Base-by-base conservation (phyloP, 1,140 invertebrate species). In the Medauroidea extradentata region DNA sequence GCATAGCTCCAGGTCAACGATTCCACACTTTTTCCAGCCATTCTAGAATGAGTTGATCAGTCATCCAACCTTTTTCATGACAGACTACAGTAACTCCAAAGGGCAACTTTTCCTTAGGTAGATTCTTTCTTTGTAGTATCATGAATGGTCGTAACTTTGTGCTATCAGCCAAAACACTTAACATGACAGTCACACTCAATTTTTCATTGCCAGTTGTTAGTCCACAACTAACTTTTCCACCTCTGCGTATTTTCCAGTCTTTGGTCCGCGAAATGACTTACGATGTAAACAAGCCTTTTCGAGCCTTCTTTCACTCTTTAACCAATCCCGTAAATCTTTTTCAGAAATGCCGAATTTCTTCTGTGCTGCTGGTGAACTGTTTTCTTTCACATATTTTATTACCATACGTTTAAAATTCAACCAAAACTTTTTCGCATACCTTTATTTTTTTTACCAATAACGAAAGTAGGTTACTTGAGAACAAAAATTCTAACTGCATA, bases 61-160 rank as follows among this genome's bases (percentile, higher is more conserved):
- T 38, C 57, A 62, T 62, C 60, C 57, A 62, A n/a, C 60, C 25
- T 41, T 59, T 60, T 21, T 60, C 53, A n/a, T 60, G 55, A 24
- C 34, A 39, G 39, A 52, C 52, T 19, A 60, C 51, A 25, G 44
- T 34, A 21, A 59, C 46, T 29, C 42, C 42, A 16, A 5, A 9
- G 14, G 56, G 60, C 14, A 60, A 27, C 1, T 16, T 46, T 14
- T 59, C 58, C 41, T 60, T 61, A n/a, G 57, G 60, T 11, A 46
- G 9, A 59, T 16, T 24, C 27, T 61, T 61, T 19, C 56, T 23
- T 46, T 59, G 50, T 1, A 60, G 39, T 14, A 59, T 59, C 29
- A 59, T 18, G 39, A 29, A 59, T 13, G 58, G 58, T 24, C 52
- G 38, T 18, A 60, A 44, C 41, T 59, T 60, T 8, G 27, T 29